A percentile compares a stretch with the other conserved stretches of the same genome.
phyloP scores from a whole-genome alignment of 2,888 invertebrate species.

The Drosophila dives region DNA sequence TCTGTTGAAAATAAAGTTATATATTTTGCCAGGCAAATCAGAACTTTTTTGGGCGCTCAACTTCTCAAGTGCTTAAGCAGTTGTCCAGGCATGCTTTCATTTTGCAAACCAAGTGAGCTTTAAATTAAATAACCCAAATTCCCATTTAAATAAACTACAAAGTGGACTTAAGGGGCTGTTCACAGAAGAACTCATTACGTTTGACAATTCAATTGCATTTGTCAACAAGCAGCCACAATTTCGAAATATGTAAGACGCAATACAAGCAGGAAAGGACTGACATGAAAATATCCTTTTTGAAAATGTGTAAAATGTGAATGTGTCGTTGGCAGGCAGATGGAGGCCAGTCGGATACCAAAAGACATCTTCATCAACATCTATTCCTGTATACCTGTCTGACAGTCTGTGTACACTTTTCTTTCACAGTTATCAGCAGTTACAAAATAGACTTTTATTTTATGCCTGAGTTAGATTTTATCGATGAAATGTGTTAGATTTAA shows the following conservation, averaged over 20 bases:
- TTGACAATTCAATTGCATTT: slow-evolving; percentile 55
- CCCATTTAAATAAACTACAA: slow-evolving; percentile 36
- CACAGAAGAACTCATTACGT: slow-evolving; percentile 65
- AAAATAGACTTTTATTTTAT: neutral
- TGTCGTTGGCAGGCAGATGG: neutral
- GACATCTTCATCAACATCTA: neutral
- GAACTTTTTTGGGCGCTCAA: neutral
- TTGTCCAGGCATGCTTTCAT: slow-evolving; percentile 2
- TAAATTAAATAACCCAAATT: slow-evolving; percentile 19
- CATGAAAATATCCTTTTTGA: slow-evolving; percentile 18
- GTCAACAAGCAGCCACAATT: slow-evolving; percentile 17
- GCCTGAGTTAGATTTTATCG: neutral
- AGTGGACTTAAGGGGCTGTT: slow-evolving; percentile 41
- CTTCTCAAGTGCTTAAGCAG: neutral
- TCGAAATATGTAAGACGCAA: neutral
- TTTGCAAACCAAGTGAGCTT: slow-evolving; percentile 2
- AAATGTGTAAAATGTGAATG: neutral
- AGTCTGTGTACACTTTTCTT: neutral
- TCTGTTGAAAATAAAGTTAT: neutral
- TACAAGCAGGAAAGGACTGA: neutral
- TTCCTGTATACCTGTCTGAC: neutral
- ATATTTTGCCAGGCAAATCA: neutral
- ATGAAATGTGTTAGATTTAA: too few species aligned
- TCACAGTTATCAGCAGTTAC: neutral
- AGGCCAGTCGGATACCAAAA: neutral